These are phyloP conservation scores for Ditylenchus weischeri DNA, from an alignment of 2,888 invertebrate genomes.

Conservation along the genomic window DNA sequence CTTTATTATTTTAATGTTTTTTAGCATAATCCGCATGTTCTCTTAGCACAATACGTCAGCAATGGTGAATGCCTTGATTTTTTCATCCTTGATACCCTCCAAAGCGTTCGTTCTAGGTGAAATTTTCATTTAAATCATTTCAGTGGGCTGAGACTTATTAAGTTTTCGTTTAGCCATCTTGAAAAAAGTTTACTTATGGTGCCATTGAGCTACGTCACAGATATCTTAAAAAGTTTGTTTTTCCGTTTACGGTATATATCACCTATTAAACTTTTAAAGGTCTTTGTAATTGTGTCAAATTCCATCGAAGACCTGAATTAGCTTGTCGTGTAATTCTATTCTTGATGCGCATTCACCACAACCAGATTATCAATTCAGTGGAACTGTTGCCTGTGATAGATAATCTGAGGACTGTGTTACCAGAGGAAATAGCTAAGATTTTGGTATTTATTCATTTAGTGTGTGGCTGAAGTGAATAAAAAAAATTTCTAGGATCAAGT, in stretches of 20 bases:
- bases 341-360: conserved; percentile 61
- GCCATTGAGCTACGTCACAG: conserved; percentile 77
- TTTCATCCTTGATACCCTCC: conserved; percentile 77
- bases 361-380: conserved; percentile 73
- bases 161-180: conserved; percentile 70
- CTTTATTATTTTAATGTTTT: too few relatives aligned
- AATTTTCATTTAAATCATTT: not conserved
- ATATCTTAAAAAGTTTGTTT: conserved; percentile 71
- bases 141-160: not conserved
- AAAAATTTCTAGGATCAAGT: conserved; percentile 70
- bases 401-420: conserved; percentile 62
- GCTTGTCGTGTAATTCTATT: conserved; percentile 75
- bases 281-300: conserved; percentile 68
- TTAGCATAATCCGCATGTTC: conserved; percentile 67
- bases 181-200: conserved; percentile 82
- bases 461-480: not conserved
- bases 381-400: conserved; percentile 70
- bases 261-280: too few relatives aligned
- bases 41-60: conserved; percentile 67
- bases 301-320: conserved; percentile 73
- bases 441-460: conserved; percentile 10
- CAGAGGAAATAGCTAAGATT: conserved; percentile 8
- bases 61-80: conserved; percentile 69
- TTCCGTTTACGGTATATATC: too few relatives aligned
- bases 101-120: conserved; percentile 73